Evolutionary conservation across 2,113 vertebrate species (phyloP).

Genomic region (Sardina pilchardus): DNA sequence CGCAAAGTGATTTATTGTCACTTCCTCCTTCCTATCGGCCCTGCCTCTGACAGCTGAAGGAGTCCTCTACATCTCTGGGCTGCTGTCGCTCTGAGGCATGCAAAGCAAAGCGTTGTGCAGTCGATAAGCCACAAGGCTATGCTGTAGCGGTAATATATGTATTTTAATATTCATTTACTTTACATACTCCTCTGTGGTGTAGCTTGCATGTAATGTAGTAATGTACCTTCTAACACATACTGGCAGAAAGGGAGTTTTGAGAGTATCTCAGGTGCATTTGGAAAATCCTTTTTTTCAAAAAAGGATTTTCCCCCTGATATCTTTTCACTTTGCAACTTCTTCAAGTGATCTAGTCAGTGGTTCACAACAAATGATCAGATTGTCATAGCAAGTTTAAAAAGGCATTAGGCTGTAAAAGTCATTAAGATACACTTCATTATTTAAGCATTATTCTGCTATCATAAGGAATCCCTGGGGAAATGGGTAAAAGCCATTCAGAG

Average conservation of each 20-base stretch:
- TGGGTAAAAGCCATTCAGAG: neutral
- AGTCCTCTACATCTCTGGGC: neutral
- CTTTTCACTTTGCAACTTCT: neutral
- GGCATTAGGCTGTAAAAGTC: neutral
- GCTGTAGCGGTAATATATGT: neutral
- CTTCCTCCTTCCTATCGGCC: neutral
- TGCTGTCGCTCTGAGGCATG: neutral
- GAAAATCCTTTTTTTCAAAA: neutral
- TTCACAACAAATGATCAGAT: constrained; percentile 6
- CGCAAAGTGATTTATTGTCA: constrained; percentile 8
- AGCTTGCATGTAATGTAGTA: neutral
- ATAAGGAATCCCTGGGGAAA: constrained; percentile 12
- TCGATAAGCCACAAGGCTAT: neutral
- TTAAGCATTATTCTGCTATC: constrained; percentile 18
- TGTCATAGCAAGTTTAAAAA: constrained; percentile 6
- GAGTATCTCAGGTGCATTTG: neutral
- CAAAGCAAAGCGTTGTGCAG: neutral
- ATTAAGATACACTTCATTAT: constrained; percentile 5
- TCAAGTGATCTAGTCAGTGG: constrained; percentile 13
- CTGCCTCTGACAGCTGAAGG: neutral
- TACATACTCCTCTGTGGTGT: neutral
- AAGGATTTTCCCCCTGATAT: neutral
- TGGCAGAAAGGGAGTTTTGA: neutral
- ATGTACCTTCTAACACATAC: neutral
- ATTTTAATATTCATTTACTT: neutral